A percentile compares a stretch with the other conserved stretches of the same genome.
These are phyloP conservation scores for Nettapus auritus DNA, from an alignment of 2,113 vertebrate genomes.

Conservation along the genomic window DNA sequence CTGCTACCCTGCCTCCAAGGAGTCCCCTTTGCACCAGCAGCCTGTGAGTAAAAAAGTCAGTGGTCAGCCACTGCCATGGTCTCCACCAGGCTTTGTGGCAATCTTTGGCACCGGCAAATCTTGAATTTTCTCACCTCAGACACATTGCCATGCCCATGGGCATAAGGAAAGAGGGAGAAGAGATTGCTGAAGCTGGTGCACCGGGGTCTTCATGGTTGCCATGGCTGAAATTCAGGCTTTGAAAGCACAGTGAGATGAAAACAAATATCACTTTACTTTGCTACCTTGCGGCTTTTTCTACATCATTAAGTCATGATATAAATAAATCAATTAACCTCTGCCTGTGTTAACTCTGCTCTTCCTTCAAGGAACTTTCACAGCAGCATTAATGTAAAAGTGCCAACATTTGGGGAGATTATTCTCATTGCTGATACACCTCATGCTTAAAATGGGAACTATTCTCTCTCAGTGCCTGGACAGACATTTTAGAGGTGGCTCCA, in stretches of 20 bases:
- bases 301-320: background rate
- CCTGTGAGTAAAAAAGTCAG: background rate
- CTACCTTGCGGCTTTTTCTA: background rate
- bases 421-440: background rate
- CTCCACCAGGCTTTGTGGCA: background rate
- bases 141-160: background rate
- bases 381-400: background rate
- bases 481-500: background rate
- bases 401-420: background rate
- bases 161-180: background rate
- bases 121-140: background rate
- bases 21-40: background rate
- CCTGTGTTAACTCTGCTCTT: background rate
- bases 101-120: background rate
- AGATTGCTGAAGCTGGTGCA: background rate
- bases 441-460: background rate
- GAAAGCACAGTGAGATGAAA: background rate
- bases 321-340: background rate
- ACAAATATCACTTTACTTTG: background rate
- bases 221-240: background rate
- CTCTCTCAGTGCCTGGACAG: background rate
- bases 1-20: rapidly evolving
- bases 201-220: too few species aligned
- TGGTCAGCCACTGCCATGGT: too few species aligned
- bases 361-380: background rate